These are phyloP conservation scores for Zaprionus ornatus DNA, from an alignment of 1,140 invertebrate genomes.

Conservation along the genomic window DNA sequence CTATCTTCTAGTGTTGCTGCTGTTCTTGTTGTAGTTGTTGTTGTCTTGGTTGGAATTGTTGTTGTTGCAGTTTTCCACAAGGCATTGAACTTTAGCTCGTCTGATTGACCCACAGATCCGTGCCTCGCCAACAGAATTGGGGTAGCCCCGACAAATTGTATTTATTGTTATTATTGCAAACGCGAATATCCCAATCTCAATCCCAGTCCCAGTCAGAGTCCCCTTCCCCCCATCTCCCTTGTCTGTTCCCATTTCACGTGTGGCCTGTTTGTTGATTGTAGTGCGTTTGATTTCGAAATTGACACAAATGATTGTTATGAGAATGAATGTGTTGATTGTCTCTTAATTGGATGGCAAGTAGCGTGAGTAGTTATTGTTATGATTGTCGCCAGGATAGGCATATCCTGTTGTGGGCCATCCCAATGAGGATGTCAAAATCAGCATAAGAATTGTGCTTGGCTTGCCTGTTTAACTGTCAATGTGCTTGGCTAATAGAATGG, in stretches of 20 bases:
- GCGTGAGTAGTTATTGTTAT: slow-evolving; percentile 42
- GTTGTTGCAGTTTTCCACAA: slow-evolving; percentile 8
- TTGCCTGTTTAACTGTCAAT: not conserved
- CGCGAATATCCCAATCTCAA: slow-evolving; percentile 29
- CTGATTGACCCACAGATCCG: slow-evolving; percentile 55
- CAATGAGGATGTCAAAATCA: slow-evolving; percentile 14
- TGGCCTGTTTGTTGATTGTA: slow-evolving; percentile 34
- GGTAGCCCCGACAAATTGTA: slow-evolving; percentile 53
- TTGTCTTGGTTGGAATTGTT: slow-evolving; percentile 3
- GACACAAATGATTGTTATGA: slow-evolving; percentile 51
- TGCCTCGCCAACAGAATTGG: slow-evolving; percentile 21
- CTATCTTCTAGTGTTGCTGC: slow-evolving; percentile 41
- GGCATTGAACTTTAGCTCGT: slow-evolving; percentile 40
- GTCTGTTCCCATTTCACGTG: not conserved
- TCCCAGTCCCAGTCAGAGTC: not conserved
- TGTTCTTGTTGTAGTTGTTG: slow-evolving; percentile 16
- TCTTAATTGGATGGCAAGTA: slow-evolving; percentile 56
- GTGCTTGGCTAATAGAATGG: not conserved
- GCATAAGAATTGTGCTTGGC: not conserved
- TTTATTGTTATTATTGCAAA: slow-evolving; percentile 63
- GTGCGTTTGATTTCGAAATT: slow-evolving; percentile 31
- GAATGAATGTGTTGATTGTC: slow-evolving; percentile 53
- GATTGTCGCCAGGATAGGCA: slow-evolving; percentile 15
- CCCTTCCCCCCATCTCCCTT: not conserved
- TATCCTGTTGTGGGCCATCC: not conserved